Conservation (phyloP, 1,140 invertebrate species). For the Andricus grossulariae region DNA sequence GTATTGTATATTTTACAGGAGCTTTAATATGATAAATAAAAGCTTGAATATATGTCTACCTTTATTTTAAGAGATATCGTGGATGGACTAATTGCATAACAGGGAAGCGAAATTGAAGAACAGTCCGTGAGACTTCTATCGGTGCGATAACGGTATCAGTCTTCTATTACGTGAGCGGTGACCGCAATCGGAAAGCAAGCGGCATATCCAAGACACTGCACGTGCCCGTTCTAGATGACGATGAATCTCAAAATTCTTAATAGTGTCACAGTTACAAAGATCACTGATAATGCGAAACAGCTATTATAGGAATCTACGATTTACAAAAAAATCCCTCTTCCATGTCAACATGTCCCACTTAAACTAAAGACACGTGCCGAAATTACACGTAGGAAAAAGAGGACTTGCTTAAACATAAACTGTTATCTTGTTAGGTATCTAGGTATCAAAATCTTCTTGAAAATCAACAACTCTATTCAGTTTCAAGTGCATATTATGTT, state of each 20-base stretch:
- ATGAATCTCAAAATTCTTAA: conserved; percentile 10
- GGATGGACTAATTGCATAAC: conserved; percentile 43
- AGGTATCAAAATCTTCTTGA: neutral
- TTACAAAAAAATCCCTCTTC: neutral
- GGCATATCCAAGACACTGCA: conserved; percentile 43
- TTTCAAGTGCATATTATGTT: conserved; percentile 49
- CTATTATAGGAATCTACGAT: conserved; percentile 4
- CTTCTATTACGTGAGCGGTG: conserved; percentile 58
- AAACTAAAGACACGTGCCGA: conserved; percentile 2
- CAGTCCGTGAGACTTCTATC: conserved; percentile 61
- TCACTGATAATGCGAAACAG: conserved; percentile 38
- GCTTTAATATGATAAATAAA: neutral
- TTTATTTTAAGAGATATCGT: neutral
- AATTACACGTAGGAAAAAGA: neutral
- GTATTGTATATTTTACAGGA: too few relatives aligned
- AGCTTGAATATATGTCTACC: neutral
- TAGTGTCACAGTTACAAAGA: neutral
- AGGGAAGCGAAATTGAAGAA: conserved; percentile 57
- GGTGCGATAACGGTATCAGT: conserved; percentile 68
- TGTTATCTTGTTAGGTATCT: conserved; percentile 11
- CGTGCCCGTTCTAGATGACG: conserved; percentile 47
- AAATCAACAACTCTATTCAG: conserved; percentile 5
- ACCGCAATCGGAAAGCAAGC: conserved; percentile 57
- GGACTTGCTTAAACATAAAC: neutral
- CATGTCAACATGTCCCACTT: neutral